Evolutionary conservation across 2,888 invertebrate species (phyloP).

Genomic region (Acrobasis repandana): DNA sequence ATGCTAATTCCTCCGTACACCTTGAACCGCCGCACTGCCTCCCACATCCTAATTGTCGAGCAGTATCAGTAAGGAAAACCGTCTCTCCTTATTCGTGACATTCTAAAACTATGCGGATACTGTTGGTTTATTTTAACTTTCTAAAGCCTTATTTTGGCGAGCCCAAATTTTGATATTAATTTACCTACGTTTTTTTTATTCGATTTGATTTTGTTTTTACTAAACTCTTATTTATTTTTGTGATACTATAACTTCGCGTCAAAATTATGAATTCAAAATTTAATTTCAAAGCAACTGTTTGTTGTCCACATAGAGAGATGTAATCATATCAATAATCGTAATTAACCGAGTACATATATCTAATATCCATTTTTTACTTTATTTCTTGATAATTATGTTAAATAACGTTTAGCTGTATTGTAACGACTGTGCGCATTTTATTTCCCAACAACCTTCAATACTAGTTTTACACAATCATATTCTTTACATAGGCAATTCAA

Average conservation of each 20-base stretch:
- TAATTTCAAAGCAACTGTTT: no score
- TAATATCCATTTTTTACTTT: no score
- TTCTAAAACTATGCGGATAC: constrained; percentile 29
- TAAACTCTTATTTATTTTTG: no score
- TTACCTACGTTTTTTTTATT: background rate
- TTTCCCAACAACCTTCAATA: background rate
- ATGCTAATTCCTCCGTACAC: constrained; percentile 12
- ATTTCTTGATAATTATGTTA: no score
- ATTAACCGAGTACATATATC: no score
- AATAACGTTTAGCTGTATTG: no score
- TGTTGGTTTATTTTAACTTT: constrained; percentile 28
- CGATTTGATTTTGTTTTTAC: background rate
- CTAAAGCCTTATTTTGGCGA: constrained; percentile 28
- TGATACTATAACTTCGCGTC: no score
- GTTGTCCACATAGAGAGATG: no score
- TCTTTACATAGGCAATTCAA: background rate
- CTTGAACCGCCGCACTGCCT: constrained; percentile 25
- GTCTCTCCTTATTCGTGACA: constrained; percentile 35
- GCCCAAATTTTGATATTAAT: constrained; percentile 3
- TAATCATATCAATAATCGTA: no score
- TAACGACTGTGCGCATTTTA: background rate
- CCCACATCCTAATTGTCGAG: constrained; percentile 29
- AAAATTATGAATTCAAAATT: no score
- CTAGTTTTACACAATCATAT: background rate
- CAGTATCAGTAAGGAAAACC: constrained; percentile 30